These are phyloP conservation scores for Epirrhoe tristata DNA, from an alignment of 2,888 invertebrate genomes.

Conservation along the genomic window DNA sequence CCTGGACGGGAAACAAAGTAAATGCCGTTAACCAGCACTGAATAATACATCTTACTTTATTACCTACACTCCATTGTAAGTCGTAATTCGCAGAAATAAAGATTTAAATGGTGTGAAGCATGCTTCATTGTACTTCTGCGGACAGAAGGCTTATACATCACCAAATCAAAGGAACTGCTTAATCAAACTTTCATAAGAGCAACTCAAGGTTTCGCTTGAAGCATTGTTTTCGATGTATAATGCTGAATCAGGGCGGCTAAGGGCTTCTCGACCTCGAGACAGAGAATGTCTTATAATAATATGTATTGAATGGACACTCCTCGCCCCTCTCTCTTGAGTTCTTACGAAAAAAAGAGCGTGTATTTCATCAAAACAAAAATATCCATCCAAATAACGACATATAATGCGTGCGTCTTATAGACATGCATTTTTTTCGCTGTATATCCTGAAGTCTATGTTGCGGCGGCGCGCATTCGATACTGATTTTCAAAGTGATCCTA, in stretches of 20 bases:
- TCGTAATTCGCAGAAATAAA: neutral
- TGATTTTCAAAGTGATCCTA: too few relatives aligned
- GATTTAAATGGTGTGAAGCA: neutral
- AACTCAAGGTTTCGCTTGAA: constrained; percentile 56
- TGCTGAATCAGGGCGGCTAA: constrained; percentile 58
- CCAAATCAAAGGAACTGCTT: constrained; percentile 53
- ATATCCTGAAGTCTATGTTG: too few relatives aligned
- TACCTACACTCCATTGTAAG: constrained; percentile 2
- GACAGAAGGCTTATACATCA: constrained; percentile 34
- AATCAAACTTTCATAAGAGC: constrained; percentile 59
- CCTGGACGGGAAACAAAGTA: constrained; percentile 41
- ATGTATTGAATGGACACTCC: too few relatives aligned
- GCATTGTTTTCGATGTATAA: constrained; percentile 62
- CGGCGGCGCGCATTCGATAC: too few relatives aligned
- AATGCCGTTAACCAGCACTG: constrained; percentile 38
- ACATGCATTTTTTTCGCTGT: too few relatives aligned
- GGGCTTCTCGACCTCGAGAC: constrained; percentile 50
- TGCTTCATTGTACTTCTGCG: neutral
- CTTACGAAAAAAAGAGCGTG: too few relatives aligned
- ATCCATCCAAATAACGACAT: too few relatives aligned
- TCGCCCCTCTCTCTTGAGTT: too few relatives aligned
- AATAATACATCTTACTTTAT: constrained; percentile 32
- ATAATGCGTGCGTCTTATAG: too few relatives aligned
- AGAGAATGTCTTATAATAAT: constrained; percentile 26
- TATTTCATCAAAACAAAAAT: too few relatives aligned